A percentile compares a stretch with the other conserved stretches of the same genome.
phyloP scores from a whole-genome alignment of 2,888 invertebrate species.

The Agonopterix heracliana region DNA sequence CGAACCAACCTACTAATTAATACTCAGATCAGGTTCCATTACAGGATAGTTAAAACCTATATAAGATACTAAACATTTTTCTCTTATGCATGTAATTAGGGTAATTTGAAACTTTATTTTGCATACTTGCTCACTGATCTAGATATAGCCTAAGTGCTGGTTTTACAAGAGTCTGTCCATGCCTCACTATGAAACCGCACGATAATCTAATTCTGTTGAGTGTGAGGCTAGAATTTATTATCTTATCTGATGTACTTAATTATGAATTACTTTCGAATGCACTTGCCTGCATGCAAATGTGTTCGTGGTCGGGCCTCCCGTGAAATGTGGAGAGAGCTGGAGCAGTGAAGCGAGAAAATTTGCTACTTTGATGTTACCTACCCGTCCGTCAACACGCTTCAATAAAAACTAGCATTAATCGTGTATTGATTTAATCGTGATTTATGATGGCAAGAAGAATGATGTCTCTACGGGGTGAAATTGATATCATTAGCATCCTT shows the following conservation, averaged over 20 bases:
- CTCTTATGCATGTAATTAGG: conserved; percentile 10
- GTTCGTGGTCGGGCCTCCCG: conserved; percentile 54
- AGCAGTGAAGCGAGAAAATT: conserved; percentile 43
- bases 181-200: conserved; percentile 9
- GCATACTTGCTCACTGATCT: conserved; percentile 35
- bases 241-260: conserved; percentile 55
- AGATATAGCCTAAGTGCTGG: conserved; percentile 15
- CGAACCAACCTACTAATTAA: too few relatives aligned
- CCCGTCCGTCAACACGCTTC: conserved; percentile 33
- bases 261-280: conserved; percentile 44
- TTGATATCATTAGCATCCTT: too few relatives aligned
- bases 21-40: too few relatives aligned
- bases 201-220: conserved; percentile 7
- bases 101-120: conserved; percentile 28
- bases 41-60: too few relatives aligned
- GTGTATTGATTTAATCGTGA: not conserved
- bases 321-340: conserved; percentile 64
- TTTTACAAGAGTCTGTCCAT: not conserved
- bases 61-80: conserved; percentile 1
- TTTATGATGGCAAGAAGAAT: too few relatives aligned
- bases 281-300: conserved; percentile 57
- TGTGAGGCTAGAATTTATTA: conserved; percentile 31
- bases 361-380: conserved; percentile 28
- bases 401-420: conserved; percentile 20
- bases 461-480: too few relatives aligned